Evolutionary conservation across 2,113 vertebrate species (phyloP), one percentile per base, ranked within the genome.

Genomic region (Paradoxurus hermaphroditus): DNA sequence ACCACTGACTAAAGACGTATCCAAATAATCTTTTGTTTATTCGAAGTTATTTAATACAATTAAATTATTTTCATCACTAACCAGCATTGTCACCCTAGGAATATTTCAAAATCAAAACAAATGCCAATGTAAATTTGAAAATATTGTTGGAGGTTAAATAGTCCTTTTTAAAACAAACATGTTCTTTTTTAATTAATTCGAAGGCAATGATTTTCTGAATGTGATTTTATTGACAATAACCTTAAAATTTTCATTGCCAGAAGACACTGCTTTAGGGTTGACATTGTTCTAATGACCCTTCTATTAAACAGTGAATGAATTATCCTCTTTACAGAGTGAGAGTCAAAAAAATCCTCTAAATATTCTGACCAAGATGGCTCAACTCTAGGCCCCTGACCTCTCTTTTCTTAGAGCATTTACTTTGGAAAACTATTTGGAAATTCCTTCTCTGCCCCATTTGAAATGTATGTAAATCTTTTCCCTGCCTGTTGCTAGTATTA

Each of bases 21-120:
- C 11, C 63, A 95, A 93, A 53, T 95, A 94, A 91, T 91, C 27
- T 90, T 97, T 89, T 84, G 81, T 65, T 98, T 98, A 98, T 97
- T 90, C 51, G 73, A 25, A 72, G 63, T 65, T 94, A 82, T 97
- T 97, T 83, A 95, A 75, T 89, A 68, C 81, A 98, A 93, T 94
- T 90, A 93, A 97, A 97, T 95, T 23, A 16, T 83, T 97, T 98
- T 49, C 63, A 81, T 79, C 68, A 96, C 67, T 96, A 87, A 49
- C 97, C 65, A 84, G 97, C 84, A 84, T 15, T 44, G 36, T 88
- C 94, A 86, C 21, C 67, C 34, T 96, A 91, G 11, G 2, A 81
- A 78, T 92, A 36, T 94, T 97, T 96, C 53, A 97, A 92, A 90
- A 92, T 75, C 63, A 53, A 91, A 94, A 72, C 73, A 31, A 39